phyloP scores from a whole-genome alignment of 37 sponge, comb jelly and placozoan genomes.

The Aphrocallistes beatrix region DNA sequence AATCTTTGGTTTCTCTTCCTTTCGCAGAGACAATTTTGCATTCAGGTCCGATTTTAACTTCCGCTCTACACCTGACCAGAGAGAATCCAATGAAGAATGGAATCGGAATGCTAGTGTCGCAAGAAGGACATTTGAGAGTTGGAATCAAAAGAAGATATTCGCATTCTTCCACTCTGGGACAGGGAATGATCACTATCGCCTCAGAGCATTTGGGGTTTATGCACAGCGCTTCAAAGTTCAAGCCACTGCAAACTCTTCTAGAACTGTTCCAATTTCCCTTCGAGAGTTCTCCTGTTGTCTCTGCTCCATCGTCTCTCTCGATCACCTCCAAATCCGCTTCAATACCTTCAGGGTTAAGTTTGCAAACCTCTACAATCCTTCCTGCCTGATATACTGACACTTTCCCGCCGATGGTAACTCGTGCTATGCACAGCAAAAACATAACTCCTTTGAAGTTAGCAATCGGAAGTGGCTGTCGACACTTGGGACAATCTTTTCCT shows the following conservation, averaged over 20 bases:
- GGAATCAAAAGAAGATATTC: not conserved
- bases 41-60: not conserved
- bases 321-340: not conserved
- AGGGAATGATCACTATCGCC: not conserved
- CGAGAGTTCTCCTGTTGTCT: not conserved
- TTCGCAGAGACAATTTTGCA: not conserved
- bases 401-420: not conserved
- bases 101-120: not conserved
- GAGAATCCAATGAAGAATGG: not conserved
- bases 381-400: not conserved
- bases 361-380: not conserved
- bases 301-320: not conserved
- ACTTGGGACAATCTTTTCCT: not conserved
- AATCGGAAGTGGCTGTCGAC: not conserved
- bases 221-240: too few species aligned
- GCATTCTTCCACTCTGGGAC: too few species aligned
- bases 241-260: not conserved
- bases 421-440: not conserved
- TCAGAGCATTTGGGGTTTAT: not conserved
- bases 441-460: not conserved
- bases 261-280: not conserved
- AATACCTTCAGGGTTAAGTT: not conserved
- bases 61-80: not conserved
- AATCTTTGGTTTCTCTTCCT: not conserved
- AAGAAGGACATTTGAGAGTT: not conserved